Base-by-base conservation (phyloP, 2,888 invertebrate species). In the Dyspetes luteomarginatus region DNA sequence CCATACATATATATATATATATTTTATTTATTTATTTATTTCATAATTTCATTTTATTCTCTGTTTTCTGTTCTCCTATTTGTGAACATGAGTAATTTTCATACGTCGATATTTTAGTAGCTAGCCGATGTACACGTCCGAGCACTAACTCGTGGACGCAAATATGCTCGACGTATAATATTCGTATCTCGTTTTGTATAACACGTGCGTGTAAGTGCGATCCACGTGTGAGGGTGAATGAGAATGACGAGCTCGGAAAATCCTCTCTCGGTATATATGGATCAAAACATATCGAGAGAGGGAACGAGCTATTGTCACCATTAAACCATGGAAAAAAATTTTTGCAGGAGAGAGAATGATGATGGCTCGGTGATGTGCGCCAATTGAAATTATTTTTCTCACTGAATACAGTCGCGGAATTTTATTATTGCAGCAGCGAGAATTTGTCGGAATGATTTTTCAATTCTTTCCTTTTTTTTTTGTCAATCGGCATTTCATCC, bases 361-460 rank as follows among this genome's bases (percentile, higher is more conserved):
- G 36, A 12, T 36, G 36, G 9, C 36, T 36, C 36, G 2, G n/a
- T n/a, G n/a, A n/a, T 60, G 67, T 45, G 36, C 55, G 41, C 65
- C 65, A 77, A 81, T 81, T 77, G 68, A 50, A 81, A 81, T 81
- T 73, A 81, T 81, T 81, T 81, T 81, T 75, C 79, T 71, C 75
- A 36, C 58, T 75, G 79, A 80, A 71, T 71, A 71, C 65, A 65
- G 65, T 56, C 62, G 48, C 43, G 65, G 36, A 75, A 80, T 80
- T 80, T 80, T 65, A 75, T 80, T 80, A 80, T 75, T 60, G 56
- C 75, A 56, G 50, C 15, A 80, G 41, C 67, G 75, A 67, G 71
- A 71, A 75, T 75, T 80, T 71, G 69, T 75, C 75, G 65, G 45
- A 28, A 52, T 50, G 64, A 58, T 69, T 62, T 60, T 62, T 9